Evolutionary conservation across 2,113 vertebrate genomes (phyloP).

Genomic region (Asarcornis scutulata): DNA sequence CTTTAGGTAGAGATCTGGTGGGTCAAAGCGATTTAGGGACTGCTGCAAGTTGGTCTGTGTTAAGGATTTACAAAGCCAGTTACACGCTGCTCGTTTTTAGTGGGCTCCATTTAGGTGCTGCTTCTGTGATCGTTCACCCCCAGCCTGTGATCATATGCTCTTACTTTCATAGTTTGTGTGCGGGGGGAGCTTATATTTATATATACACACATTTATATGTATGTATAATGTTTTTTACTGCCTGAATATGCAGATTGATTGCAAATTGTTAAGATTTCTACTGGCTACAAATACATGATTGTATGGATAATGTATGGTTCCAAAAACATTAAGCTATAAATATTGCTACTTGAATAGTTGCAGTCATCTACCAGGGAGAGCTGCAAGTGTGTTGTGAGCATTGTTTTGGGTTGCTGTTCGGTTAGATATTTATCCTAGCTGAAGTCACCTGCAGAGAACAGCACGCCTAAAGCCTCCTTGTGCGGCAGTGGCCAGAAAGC

Average conservation of each 20-base stretch:
- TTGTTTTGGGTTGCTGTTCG: neutral
- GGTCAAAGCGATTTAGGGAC: neutral
- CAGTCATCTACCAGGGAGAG: neutral
- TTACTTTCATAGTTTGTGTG: neutral
- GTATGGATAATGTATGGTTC: neutral
- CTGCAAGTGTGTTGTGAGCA: neutral
- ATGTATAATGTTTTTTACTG: neutral
- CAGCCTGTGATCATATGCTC: neutral
- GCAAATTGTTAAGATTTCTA: neutral
- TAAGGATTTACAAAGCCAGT: neutral
- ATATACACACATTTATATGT: too few species aligned
- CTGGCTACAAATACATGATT: neutral
- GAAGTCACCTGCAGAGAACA: neutral
- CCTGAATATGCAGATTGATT: neutral
- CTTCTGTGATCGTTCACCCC: neutral
- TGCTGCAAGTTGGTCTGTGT: neutral
- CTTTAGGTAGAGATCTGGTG: neutral
- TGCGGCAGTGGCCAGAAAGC: neutral
- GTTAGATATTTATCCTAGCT: neutral
- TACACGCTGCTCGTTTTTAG: neutral
- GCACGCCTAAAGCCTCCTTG: neutral
- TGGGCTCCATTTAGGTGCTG: neutral
- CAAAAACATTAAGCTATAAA: neutral
- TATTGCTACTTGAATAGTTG: neutral
- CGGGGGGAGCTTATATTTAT: neutral